Base-by-base conservation (phyloP, 2,888 invertebrate species). In the Lagria hirta region DNA sequence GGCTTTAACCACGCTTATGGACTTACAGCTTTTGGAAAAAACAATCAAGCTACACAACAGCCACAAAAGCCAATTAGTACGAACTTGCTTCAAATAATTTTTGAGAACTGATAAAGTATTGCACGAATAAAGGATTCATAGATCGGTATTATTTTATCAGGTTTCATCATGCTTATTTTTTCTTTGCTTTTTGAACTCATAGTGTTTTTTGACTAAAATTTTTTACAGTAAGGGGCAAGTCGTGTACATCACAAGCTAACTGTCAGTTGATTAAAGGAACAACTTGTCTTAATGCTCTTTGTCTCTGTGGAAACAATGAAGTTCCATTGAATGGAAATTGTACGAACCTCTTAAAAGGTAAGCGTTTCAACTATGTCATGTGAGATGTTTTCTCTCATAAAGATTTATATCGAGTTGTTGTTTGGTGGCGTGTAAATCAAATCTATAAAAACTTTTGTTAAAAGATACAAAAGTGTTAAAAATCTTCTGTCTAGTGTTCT, bases 1-100 rank as follows among this genome's bases (percentile, higher is more conserved):
- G 68, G 70, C 49, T 70, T 70, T 58, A 71, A 70, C 51, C 69
- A 72, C 55, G 72, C 72, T 43, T 69, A 72, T 51, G 72, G 72
- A 43, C 62, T 72, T 30, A 70, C 71, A 11, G 71, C 72, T 15
- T 72, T 71, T 55, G 72, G 72, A 23, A 72, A 71, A 59, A 60
- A 70, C n/a, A 61, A 59, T 32, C 61, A 58, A 35, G 55, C 56
- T 45, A 57, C 51, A 27, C 60, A 55, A 48, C 47, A 53, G 27
- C 58, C 55, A 12, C 61, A 57, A 44, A 60, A 56, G 43, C 59
- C 56, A 46, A 52, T 54, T 54, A 66, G 68, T 68, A 67, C 60
- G 60, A 51, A 54, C 43, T 43, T 44, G 41, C 30, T 44, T 36
- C 13, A 40, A n/a, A 53, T 52, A 42, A 32, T 47, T 37, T 46